These are phyloP conservation scores for Choreutis nemorana DNA, from an alignment of 2,888 invertebrate species.

Conservation along the genomic window DNA sequence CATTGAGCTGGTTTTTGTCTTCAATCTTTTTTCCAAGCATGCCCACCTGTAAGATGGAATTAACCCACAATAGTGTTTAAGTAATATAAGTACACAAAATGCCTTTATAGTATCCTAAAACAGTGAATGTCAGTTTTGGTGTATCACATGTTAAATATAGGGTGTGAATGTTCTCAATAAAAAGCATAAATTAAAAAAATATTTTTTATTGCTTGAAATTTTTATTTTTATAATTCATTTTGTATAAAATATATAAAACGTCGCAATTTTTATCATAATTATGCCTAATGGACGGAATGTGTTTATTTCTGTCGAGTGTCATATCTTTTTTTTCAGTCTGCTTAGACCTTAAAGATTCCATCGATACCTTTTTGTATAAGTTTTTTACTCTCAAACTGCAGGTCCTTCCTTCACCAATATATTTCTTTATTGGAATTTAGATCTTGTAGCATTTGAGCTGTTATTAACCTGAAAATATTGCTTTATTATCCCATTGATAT, in stretches of 20 bases:
- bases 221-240: conserved; percentile 3
- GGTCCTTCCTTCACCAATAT: conserved; percentile 64
- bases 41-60: too few relatives aligned
- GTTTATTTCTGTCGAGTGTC: too few relatives aligned
- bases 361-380: too few relatives aligned
- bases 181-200: background rate
- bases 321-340: too few relatives aligned
- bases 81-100: conserved; percentile 15
- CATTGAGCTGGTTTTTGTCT: too few relatives aligned
- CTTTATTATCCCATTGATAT: too few relatives aligned
- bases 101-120: conserved; percentile 29
- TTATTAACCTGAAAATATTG: conserved; percentile 67
- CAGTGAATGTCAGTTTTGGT: conserved; percentile 16
- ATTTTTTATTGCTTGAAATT: background rate
- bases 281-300: too few relatives aligned
- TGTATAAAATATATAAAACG: conserved; percentile 6
- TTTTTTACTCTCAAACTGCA: background rate
- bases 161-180: conserved; percentile 20
- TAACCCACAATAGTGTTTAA: background rate
- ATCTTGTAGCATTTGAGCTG: conserved; percentile 70
- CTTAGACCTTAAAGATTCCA: too few relatives aligned
- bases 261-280: too few relatives aligned
- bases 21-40: too few relatives aligned
- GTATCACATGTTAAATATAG: too few relatives aligned
- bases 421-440: conserved; percentile 72